These are phyloP conservation scores for Microctonus aethiopoides DNA, from an alignment of 2,888 invertebrate species.

Conservation along the genomic window DNA sequence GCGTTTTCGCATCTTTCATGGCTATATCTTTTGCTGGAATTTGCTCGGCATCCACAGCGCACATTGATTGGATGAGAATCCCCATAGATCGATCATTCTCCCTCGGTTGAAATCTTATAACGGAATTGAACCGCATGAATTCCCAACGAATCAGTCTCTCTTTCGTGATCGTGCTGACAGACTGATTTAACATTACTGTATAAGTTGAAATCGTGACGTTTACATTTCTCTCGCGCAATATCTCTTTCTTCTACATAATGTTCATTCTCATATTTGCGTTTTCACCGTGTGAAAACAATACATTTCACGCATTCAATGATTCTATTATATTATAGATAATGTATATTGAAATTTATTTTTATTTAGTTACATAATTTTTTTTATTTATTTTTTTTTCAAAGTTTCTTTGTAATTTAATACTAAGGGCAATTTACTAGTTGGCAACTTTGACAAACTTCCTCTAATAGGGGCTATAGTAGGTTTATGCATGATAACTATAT, in stretches of 20 bases:
- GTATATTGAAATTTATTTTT: neutral
- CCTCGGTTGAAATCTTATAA: neutral
- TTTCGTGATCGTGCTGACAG: constrained; percentile 18
- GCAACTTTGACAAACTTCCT: neutral
- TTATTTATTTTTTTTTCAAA: neutral
- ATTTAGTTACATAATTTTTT: neutral
- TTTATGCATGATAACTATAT: too few species aligned
- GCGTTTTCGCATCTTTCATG: constrained; percentile 4
- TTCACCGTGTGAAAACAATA: constrained; percentile 10
- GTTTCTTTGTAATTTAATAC: too few species aligned
- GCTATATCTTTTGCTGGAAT: constrained; percentile 7
- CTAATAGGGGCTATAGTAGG: neutral
- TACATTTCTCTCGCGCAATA: constrained; percentile 3
- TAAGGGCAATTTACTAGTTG: neutral
- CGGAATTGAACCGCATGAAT: constrained; percentile 23
- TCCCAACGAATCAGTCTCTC: constrained; percentile 6
- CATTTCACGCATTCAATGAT: neutral
- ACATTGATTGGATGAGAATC: constrained; percentile 21
- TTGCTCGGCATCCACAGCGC: constrained; percentile 1
- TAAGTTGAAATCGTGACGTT: constrained; percentile 21
- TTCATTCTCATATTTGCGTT: neutral
- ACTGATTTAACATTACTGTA: constrained; percentile 26
- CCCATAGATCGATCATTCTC: constrained; percentile 24
- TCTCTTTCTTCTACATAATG: neutral
- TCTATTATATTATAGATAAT: neutral